Conservation (phyloP, 2,797 vertebrate genomes). For the Avahi laniger region DNA sequence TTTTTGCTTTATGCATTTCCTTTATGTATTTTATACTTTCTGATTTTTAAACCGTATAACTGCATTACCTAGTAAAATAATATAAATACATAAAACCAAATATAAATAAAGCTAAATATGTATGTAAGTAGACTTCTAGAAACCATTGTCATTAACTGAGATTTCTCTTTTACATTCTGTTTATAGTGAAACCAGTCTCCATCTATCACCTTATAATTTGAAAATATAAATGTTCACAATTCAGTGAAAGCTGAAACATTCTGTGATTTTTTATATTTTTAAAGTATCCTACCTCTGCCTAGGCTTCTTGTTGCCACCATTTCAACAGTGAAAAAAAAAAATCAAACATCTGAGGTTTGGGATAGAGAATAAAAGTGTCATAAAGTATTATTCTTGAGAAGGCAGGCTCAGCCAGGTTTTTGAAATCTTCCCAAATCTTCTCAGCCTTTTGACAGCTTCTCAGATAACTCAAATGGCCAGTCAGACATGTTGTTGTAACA, state of each 20-base stretch:
- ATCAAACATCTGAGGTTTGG: conserved; percentile 77
- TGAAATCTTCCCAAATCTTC: conserved; percentile 83
- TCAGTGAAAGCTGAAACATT: not conserved
- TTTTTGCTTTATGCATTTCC: not conserved
- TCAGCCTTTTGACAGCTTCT: conserved; percentile 85
- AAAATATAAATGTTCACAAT: conserved; percentile 16
- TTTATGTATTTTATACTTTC: not conserved
- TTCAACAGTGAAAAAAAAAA: conserved; percentile 57
- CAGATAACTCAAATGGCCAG: conserved; percentile 82
- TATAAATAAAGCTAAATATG: not conserved
- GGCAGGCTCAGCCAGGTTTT: conserved; percentile 79
- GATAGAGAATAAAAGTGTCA: conserved; percentile 82
- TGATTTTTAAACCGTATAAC: not conserved
- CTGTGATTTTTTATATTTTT: conserved; percentile 38
- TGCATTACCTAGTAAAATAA: not conserved
- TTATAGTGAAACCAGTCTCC: not conserved
- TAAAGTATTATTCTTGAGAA: conserved; percentile 81
- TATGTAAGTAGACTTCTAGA: not conserved
- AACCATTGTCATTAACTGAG: not conserved
- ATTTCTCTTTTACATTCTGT: conserved; percentile 11
- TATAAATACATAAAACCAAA: conserved; percentile 30
- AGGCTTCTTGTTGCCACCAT: conserved; percentile 35
- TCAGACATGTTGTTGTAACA: conserved; percentile 75
- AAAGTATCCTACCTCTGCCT: not conserved
- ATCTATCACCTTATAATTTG: not conserved